Conservation (phyloP, 2,113 vertebrate species). For the Falcunculus frontatus region DNA sequence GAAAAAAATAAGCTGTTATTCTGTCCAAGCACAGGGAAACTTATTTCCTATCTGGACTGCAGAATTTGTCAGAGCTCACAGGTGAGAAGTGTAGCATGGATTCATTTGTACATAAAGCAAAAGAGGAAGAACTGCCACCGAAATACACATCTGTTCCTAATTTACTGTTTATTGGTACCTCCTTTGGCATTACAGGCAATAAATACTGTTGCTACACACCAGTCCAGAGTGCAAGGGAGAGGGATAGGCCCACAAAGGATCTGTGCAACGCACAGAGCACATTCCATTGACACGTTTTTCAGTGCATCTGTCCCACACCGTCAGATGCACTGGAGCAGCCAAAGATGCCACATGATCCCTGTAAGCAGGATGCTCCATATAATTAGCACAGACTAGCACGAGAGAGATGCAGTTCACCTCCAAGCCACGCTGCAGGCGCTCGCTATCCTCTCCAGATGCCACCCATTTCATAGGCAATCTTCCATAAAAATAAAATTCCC, state of each 20-base stretch:
- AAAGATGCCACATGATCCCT: neutral
- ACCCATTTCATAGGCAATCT: neutral
- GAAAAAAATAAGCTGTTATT: neutral
- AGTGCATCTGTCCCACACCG: neutral
- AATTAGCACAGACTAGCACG: neutral
- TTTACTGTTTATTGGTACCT: neutral
- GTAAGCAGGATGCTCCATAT: neutral
- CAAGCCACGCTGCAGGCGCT: neutral
- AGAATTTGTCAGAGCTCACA: neutral
- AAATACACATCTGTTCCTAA: neutral
- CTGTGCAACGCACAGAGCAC: neutral
- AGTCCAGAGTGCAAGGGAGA: neutral
- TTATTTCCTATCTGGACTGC: neutral
- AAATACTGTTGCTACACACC: neutral
- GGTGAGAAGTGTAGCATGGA: rapidly evolving
- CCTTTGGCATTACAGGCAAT: neutral
- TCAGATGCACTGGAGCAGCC: neutral
- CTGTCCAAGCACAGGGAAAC: neutral
- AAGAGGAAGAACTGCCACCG: neutral
- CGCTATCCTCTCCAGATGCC: neutral
- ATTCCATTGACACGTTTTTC: neutral
- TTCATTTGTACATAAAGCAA: neutral
- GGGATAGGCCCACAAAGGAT: neutral
- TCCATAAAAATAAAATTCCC: neutral
- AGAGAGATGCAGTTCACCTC: neutral